Base-by-base conservation (phyloP, 2,113 vertebrate genomes). In the Anseranas semipalmata region DNA sequence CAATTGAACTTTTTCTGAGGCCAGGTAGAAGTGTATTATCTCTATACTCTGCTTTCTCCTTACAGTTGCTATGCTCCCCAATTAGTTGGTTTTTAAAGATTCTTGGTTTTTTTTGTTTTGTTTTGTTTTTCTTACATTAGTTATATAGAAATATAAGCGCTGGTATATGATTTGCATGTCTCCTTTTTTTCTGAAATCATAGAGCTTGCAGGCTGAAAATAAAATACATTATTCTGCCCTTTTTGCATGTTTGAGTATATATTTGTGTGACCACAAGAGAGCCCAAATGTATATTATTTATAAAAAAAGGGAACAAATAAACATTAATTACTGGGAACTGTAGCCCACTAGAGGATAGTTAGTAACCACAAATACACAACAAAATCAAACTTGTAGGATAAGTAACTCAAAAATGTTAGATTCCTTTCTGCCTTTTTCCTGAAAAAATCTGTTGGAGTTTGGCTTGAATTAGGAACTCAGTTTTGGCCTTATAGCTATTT, bases 401-500 rank as follows among this genome's bases (percentile, higher is more conserved):
- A 94, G 59, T 79, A 89, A 78, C 76, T 71, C 25, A 37, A 66
- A 89, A 93, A 48, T 11, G 4, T 63, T 80, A 35, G 13, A 41
- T 89, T 39, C 56, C 30, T 85, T 82, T 85, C 62, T 93, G 77
- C 71, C 15, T 83, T 73, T 79, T 82, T 82, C 37, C 77, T 89
- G 73, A 78, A 30, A 30, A 89, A 75, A 78, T 52, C 78, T 80
- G 28, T 41, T 87, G 68, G 62, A 87, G 58, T 80, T 76, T 85
- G 85, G 43, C 52, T 91, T 78, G 58, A 85, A 76, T 35, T 89
- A 77, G 74, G 63, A 93, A 58, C 56, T 92, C 15, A 39, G n/a
- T 71, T 95, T 95, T 92, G 66, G 43, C 41, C 35, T 75, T 89
- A 6, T 35, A 10, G 85, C 89, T 93, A n/a, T 90, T 87, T 92